Percentiles rank a stretch among this genome's conserved stretches.
These are phyloP conservation scores for Chloebia gouldiae DNA, from an alignment of 2,113 vertebrate genomes.

Conservation along the genomic window DNA sequence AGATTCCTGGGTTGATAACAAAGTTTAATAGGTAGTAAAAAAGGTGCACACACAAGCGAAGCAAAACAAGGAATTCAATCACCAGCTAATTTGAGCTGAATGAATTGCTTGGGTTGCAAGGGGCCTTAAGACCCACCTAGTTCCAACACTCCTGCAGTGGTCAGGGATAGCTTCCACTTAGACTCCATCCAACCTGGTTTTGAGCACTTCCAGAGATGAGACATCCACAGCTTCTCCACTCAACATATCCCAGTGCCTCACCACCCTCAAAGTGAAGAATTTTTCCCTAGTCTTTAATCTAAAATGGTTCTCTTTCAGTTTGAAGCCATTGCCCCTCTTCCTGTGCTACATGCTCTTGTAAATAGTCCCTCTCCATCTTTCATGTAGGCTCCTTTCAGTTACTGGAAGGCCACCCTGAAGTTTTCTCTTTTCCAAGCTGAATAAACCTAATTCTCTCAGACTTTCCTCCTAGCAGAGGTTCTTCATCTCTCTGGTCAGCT, in stretches of 20 bases:
- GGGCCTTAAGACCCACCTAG: background rate
- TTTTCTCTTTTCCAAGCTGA: background rate
- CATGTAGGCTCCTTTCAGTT: background rate
- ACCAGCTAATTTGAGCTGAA: background rate
- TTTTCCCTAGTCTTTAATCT: background rate
- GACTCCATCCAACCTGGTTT: background rate
- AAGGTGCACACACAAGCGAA: background rate
- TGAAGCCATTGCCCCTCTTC: background rate
- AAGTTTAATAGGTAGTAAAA: background rate
- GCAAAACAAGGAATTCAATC: background rate
- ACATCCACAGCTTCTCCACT: background rate
- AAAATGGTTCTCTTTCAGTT: background rate
- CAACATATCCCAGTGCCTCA: background rate
- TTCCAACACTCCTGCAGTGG: background rate
- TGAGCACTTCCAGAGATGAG: background rate
- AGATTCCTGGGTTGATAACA: background rate
- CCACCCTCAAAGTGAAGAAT: background rate
- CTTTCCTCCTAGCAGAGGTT: background rate
- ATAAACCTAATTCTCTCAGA: background rate
- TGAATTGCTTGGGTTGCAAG: background rate
- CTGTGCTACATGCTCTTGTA: background rate
- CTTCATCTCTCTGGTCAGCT: background rate
- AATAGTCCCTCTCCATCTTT: background rate
- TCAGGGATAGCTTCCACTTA: background rate
- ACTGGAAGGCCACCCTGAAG: fast-evolving